Conservation (phyloP, 2,797 vertebrate species). For the Schizopygopsis malacanthus region DNA sequence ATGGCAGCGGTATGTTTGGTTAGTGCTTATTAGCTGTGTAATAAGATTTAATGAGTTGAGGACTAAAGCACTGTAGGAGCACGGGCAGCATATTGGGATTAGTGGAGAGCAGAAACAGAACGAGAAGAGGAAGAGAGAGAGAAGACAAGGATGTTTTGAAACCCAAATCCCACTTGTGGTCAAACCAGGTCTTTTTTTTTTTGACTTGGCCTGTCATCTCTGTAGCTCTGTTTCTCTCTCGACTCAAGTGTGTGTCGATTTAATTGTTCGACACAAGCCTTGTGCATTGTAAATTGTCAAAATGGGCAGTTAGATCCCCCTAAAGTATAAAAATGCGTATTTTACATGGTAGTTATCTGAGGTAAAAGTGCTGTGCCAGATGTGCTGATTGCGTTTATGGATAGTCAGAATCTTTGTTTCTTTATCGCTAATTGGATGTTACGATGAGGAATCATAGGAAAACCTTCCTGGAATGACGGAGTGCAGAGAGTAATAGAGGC, state of each 20-base stretch:
- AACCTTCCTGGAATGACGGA: constrained; percentile 15
- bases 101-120: constrained; percentile 26
- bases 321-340: constrained; percentile 41
- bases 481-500: constrained; percentile 44
- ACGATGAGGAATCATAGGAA: constrained; percentile 33
- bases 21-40: constrained; percentile 69
- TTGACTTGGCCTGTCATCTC: neutral
- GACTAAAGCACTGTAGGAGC: constrained; percentile 56
- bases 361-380: constrained; percentile 11
- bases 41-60: constrained; percentile 70
- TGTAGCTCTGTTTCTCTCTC: constrained; percentile 16
- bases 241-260: constrained; percentile 29
- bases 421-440: constrained; percentile 48
- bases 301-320: constrained; percentile 37
- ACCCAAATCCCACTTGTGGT: constrained; percentile 29
- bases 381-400: constrained; percentile 48
- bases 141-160: constrained; percentile 13
- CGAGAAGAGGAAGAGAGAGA: neutral
- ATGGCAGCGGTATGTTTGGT: constrained; percentile 60
- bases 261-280: constrained; percentile 38
- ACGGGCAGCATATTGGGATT: constrained; percentile 43
- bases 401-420: constrained; percentile 43
- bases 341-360: constrained; percentile 35
- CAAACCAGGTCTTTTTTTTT: constrained; percentile 7
- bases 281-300: constrained; percentile 39